Percentiles rank a stretch among this genome's conserved stretches.
These are phyloP conservation scores for Coracopsis vasa DNA, from an alignment of 2,113 vertebrate genomes.

Conservation along the genomic window DNA sequence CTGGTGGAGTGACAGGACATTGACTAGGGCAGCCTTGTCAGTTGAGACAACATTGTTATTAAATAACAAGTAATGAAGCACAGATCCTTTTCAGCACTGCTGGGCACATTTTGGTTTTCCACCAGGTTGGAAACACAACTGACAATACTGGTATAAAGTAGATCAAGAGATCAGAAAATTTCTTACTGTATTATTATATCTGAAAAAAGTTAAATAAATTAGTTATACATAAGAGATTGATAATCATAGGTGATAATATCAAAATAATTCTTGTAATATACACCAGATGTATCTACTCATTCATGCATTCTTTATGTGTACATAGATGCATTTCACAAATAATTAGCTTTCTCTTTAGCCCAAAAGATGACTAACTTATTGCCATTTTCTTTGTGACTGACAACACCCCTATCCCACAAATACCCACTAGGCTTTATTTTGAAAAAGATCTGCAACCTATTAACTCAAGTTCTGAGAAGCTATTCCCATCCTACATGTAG, in stretches of 20 bases:
- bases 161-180: neutral
- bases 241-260: neutral
- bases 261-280: neutral
- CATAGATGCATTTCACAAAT: neutral
- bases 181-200: neutral
- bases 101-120: neutral
- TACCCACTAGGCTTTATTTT: neutral
- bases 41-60: fast-evolving
- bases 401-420: neutral
- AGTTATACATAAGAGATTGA: neutral
- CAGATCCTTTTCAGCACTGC: neutral
- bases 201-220: neutral
- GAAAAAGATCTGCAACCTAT: neutral
- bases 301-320: neutral
- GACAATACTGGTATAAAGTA: neutral
- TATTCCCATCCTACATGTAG: neutral
- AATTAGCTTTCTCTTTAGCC: neutral
- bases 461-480: neutral
- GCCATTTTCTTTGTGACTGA: neutral
- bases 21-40: neutral
- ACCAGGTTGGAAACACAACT: neutral
- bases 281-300: neutral
- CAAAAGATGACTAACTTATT: neutral
- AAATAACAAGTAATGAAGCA: neutral
- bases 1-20: neutral